Evolutionary conservation across 2,888 invertebrate species (phyloP).

Genomic region (Drosophila conformis): DNA sequence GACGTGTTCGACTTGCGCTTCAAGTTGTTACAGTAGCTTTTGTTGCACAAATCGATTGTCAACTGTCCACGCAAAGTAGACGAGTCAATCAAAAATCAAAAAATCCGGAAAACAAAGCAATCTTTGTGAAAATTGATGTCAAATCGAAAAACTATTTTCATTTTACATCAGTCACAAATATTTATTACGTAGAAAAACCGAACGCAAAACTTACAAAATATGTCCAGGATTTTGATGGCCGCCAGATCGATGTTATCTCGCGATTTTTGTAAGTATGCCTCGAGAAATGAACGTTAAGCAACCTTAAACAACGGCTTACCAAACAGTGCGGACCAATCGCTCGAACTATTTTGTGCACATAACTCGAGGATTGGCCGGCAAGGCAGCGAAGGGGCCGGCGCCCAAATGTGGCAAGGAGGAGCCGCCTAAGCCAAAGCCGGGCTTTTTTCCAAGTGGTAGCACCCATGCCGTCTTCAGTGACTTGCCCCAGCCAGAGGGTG

Average conservation of each 20-base stretch:
- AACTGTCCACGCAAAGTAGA: neutral
- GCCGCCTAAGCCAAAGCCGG: constrained; percentile 26
- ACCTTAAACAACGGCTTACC: neutral
- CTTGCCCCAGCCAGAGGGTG: constrained; percentile 60
- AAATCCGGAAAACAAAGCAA: constrained; percentile 28
- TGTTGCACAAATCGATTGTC: neutral
- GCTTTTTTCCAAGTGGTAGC: constrained; percentile 61
- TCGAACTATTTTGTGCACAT: constrained; percentile 17
- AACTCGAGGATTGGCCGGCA: constrained; percentile 31
- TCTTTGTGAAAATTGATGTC: constrained; percentile 23
- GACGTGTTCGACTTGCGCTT: neutral
- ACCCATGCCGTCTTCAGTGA: constrained; percentile 60
- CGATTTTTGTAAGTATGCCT: constrained; percentile 47
- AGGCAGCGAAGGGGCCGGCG: constrained; percentile 16
- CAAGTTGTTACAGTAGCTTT: neutral
- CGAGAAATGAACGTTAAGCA: neutral
- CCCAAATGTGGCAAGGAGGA: constrained; percentile 24
- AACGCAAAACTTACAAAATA: constrained; percentile 22
- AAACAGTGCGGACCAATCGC: constrained; percentile 23
- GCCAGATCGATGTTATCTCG: constrained; percentile 22
- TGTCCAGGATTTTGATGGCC: constrained; percentile 54
- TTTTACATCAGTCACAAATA: constrained; percentile 35
- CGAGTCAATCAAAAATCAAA: neutral
- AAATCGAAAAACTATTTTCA: constrained; percentile 17
- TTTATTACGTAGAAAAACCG: constrained; percentile 20